Percentiles rank a stretch among this genome's conserved stretches.
Conservation (phyloP, 2,797 vertebrate species). For the Syndactyla subalaris region DNA sequence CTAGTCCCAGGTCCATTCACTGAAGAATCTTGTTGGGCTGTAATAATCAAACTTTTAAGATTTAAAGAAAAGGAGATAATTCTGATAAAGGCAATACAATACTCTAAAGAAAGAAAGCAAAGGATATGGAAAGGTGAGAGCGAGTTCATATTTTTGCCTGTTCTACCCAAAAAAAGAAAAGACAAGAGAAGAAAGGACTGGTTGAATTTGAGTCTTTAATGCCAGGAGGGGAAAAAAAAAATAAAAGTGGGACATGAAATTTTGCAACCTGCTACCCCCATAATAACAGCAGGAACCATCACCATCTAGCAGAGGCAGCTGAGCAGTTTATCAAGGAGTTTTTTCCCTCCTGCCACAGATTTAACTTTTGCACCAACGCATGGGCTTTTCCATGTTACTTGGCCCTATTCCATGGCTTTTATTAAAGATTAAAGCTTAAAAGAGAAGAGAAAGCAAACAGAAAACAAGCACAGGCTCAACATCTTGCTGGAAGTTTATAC, state of each 20-base stretch:
- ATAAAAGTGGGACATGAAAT: background rate
- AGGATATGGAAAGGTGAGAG: constrained; percentile 60
- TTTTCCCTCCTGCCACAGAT: background rate
- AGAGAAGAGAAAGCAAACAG: constrained; percentile 2
- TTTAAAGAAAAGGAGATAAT: constrained; percentile 57
- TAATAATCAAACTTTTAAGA: constrained; percentile 65
- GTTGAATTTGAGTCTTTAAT: constrained; percentile 58
- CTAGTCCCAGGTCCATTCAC: constrained; percentile 13
- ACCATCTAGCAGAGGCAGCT: background rate
- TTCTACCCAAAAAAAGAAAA: constrained; percentile 55
- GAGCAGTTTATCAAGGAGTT: constrained; percentile 5
- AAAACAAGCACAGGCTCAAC: constrained; percentile 13
- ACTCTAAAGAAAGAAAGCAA: constrained; percentile 40
- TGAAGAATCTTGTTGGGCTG: constrained; percentile 55
- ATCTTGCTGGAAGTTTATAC: background rate
- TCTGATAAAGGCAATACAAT: constrained; percentile 60
- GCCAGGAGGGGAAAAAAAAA: background rate
- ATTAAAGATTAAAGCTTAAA: background rate
- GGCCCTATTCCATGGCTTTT: background rate
- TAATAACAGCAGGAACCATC: constrained; percentile 44
- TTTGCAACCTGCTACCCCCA: constrained; percentile 32
- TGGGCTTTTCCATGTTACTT: background rate
- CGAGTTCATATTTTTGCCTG: constrained; percentile 48
- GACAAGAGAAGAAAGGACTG: constrained; percentile 51
- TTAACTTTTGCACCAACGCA: background rate